Base-by-base conservation (phyloP, 2,797 vertebrate species). In the Argya squamiceps region DNA sequence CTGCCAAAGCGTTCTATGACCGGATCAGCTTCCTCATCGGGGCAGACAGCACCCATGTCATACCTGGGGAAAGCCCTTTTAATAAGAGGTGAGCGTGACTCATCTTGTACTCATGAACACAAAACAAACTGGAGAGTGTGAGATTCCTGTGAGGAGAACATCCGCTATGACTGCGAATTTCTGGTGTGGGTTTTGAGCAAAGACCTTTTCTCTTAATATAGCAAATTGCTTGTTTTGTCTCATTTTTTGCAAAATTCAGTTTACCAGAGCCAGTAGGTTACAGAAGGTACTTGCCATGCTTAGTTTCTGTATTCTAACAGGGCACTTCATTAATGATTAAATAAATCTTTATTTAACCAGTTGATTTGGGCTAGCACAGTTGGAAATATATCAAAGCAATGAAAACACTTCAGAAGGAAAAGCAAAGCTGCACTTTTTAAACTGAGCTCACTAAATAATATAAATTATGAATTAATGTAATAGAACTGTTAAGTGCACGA, bases 11-110 rank as follows among this genome's bases (percentile, higher is more conserved):
- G 4, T 99, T 99, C 95, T 99, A 99, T 30, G 99, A 99, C 32
- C 98, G 99, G 1, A 98, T 99, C 98, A 98, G 98, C 68, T 99
- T 99, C 84, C 97, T 99, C 95, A 98, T 99, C n/a, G 98, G 98
- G 19, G 97, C 99, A 26, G 98, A 99, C 32, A 99, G 99, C 97
- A 99, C 98, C 82, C 99, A 99, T 11, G 98, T 99, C 94, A 98
- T 99, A 92, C 98, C 99, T 32, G 98, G 98, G 93, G 99, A 99
- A 92, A 99, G 99, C 96, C 98, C 99, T 44, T 99, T 99, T 97
- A 99, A 99, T 96, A 98, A 98, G 98, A 99, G 99, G 99, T 99
- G 96, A 98, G 97, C 55, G 84, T 98, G 93, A 97, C 96, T 89
- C 47, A 15, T 88, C 71, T 29, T 50, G 50, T 47, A 8, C 36